phyloP scores from a whole-genome alignment of 2,888 invertebrate genomes.

The Hirtodrosophila cameraria region DNA sequence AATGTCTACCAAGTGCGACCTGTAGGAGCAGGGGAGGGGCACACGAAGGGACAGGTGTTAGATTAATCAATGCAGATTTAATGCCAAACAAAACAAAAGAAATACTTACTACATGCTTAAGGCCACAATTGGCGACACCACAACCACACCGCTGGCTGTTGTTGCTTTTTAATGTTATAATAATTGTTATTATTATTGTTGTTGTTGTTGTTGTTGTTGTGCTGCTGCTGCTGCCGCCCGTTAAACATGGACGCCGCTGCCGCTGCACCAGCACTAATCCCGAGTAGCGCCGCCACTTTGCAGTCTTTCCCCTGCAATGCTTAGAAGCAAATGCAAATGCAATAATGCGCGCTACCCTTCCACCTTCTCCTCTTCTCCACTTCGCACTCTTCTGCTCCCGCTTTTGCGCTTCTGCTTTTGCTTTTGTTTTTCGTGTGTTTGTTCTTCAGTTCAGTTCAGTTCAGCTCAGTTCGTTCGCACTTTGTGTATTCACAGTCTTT shows the following conservation, averaged over 20 bases:
- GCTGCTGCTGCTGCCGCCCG: constrained; percentile 67
- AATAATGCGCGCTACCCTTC: constrained; percentile 55
- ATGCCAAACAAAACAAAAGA: not conserved
- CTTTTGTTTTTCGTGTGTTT: constrained; percentile 19
- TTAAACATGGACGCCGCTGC: constrained; percentile 75
- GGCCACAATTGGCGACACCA: constrained; percentile 80
- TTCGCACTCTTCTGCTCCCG: no score
- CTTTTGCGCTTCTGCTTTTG: constrained; percentile 15
- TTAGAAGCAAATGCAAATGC: constrained; percentile 64
- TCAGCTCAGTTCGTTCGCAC: constrained; percentile 53
- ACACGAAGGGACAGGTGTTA: constrained; percentile 14
- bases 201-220: constrained; percentile 51
- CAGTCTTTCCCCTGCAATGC: constrained; percentile 74
- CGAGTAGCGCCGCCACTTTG: constrained; percentile 79
- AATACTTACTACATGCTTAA: constrained; percentile 81
- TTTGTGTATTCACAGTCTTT: constrained; percentile 37
- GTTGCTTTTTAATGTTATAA: constrained; percentile 35
- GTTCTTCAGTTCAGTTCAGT: constrained; percentile 38
- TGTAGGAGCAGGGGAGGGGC: not conserved
- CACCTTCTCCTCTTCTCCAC: constrained; percentile 18
- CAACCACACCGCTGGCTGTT: constrained; percentile 70
- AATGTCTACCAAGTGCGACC: constrained; percentile 56
- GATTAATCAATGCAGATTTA: constrained; percentile 4
- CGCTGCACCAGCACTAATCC: constrained; percentile 76
- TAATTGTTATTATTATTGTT: constrained; percentile 35